Evolutionary conservation across 2,797 vertebrate genomes (phyloP), one percentile per base, ranked within the genome.

Genomic region (Mus spretus): DNA sequence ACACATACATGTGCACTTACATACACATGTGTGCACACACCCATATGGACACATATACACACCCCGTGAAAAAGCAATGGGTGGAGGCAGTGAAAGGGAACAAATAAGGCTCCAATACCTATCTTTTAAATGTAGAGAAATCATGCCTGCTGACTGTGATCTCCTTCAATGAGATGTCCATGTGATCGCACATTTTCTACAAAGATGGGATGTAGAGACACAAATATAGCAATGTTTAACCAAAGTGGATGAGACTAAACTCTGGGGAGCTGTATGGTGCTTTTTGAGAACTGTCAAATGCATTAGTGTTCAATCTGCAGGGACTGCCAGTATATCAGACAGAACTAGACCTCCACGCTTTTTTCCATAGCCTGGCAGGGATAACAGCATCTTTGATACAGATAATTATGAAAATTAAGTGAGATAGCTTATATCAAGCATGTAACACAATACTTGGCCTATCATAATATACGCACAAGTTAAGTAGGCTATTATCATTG

Each of bases 361-460:
- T 96, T 77, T 50, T 74, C 63, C 87, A 34, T 89, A 78, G 90
- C 90, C 53, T 91, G 7, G 34, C 83, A 50, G 50, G 50, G 50
- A 53, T 83, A 93, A 77, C 65, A 63, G 10, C 75, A 92, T 67
- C 61, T 95, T 34, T 89, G 61, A 92, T 75, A 50, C 57, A 65
- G 34, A 13, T 93, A 77, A 85, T 92, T 81, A 85, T 47, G 67
- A 94, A 50, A 19, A 95, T 80, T 79, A 86, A 92, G 83, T 85
- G 74, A 93, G 63, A 90, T 37, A 59, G 74, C 85, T 86, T 37
- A 28, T 50, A 72, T 40, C n/a, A 57, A 87, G 34, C 24, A 40
- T 74, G 11, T 87, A 87, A 57, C 61, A 93, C 67, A 63, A n/a
- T 75, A 59, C 31, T 93, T 93, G 86, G 65, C 75, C 86, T 31